Percentiles rank a stretch among this genome's conserved stretches.
Conservation (phyloP, 1,140 invertebrate species). For the Orchestia grillus region DNA sequence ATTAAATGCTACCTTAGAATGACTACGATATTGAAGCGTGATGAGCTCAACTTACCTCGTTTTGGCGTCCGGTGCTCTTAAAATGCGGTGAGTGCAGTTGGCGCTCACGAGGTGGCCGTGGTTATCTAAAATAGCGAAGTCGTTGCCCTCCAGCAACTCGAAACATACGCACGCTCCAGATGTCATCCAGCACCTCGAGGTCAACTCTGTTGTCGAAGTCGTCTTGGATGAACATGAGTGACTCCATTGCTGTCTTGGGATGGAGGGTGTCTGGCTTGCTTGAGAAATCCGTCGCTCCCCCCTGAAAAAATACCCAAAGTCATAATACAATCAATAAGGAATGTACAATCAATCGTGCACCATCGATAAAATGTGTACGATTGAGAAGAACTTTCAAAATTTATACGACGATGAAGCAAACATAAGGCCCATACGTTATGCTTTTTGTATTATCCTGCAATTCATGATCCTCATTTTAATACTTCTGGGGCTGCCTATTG, state of each 20-base stretch:
- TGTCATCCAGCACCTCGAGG: background rate
- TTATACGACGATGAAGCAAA: no score
- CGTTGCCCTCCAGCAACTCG: background rate
- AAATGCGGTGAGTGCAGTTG: background rate
- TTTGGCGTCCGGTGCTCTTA: background rate
- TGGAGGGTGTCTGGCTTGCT: background rate
- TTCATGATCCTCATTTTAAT: no score
- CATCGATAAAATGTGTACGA: no score
- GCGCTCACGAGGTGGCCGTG: background rate
- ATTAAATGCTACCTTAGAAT: no score
- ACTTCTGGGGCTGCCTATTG: no score
- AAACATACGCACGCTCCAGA: background rate
- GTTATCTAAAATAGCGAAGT: background rate
- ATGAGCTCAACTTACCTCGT: background rate
- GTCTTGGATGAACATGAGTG: background rate
- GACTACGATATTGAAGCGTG: no score
- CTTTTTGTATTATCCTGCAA: no score
- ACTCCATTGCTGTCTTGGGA: background rate
- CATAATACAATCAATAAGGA: no score
- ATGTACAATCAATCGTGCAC: no score
- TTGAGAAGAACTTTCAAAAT: no score
- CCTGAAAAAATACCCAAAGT: background rate
- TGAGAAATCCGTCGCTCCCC: background rate
- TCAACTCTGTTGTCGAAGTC: background rate
- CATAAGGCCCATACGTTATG: no score